Base-by-base conservation (phyloP, 2,113 vertebrate species). In the Apteryx mantelli region DNA sequence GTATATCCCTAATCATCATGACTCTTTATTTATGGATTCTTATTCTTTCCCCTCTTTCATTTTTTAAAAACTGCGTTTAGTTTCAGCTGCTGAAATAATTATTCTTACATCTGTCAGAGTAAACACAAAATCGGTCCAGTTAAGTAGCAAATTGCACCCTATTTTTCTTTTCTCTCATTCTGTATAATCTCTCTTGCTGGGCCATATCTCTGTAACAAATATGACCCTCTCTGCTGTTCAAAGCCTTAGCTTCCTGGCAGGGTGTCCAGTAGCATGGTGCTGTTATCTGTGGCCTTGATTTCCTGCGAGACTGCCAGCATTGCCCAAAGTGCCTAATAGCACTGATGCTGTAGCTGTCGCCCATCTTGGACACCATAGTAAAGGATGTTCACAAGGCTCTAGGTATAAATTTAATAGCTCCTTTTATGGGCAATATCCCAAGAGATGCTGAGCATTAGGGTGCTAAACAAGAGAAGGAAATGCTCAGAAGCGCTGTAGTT, bases 1-100 rank as follows among this genome's bases (percentile, higher is more conserved):
- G 94, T 94, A 70, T 97, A 78, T 93, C 74, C 53, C 66, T 88
- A 66, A 89, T 96, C 71, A 56, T 91, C 93, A 71, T 4, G 28
- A 34, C 22, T 92, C n/a, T 87, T 84, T 84, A 83, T 76, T 89
- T 95, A 82, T 42, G 61, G 83, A n/a, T 34, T 71, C 53, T 87
- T 55, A 28, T 71, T 95, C 34, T 88, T 90, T 87, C 32, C 70
- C 61, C 88, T 48, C 32, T 93, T 82, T 94, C 61, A 25, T 82
- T 91, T 93, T 71, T 79, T 76, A 68, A 74, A 85, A 93, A 81
- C 60, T 77, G 18, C 5, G 12, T 96, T 93, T 91, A 91, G 48
- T 96, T 86, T 58, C 81, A 87, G 58, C 17, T 83, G 46, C n/a
- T 38, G 46, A 58, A 91, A 85, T 38, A 90, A 38, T 83, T 97